Percentiles rank a stretch among this genome's conserved stretches.
Evolutionary conservation across 2,888 invertebrate species (phyloP).

Genomic region (Lithophane ornitopus): DNA sequence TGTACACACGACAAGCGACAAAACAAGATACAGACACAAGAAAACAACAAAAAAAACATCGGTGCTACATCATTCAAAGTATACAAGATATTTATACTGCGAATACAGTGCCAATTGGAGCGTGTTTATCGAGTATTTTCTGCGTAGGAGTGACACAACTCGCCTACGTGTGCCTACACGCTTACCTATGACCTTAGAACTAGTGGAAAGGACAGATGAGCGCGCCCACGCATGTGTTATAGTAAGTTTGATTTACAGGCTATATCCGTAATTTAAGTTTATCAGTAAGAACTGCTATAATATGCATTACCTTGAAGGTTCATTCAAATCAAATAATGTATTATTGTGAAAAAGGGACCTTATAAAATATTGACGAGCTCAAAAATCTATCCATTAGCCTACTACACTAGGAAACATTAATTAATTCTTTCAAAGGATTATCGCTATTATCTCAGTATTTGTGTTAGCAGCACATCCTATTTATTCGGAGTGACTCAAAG

Average conservation of each 20-base stretch:
- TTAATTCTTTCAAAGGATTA: neutral
- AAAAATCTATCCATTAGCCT: neutral
- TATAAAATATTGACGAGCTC: neutral
- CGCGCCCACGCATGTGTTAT: slow-evolving; percentile 13
- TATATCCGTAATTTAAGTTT: neutral
- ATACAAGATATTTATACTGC: slow-evolving; percentile 11
- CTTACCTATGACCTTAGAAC: slow-evolving; percentile 45
- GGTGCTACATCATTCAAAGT: neutral
- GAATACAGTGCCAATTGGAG: slow-evolving; percentile 20
- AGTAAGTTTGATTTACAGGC: neutral
- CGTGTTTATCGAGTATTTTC: slow-evolving; percentile 18
- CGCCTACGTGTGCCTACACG: slow-evolving; percentile 44
- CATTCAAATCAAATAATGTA: neutral
- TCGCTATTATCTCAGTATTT: neutral
- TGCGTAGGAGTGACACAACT: slow-evolving; percentile 41
- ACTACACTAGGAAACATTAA: neutral
- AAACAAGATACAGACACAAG: neutral
- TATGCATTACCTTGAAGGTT: neutral
- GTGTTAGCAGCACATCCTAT: neutral
- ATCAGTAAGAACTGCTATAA: neutral
- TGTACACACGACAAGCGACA: neutral
- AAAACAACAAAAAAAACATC: slow-evolving; percentile 12
- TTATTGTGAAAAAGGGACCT: neutral
- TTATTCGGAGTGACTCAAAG: neutral
- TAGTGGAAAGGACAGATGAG: neutral